phyloP scores from a whole-genome alignment of 2,888 invertebrate species.

The Ennomos fuscantarius region DNA sequence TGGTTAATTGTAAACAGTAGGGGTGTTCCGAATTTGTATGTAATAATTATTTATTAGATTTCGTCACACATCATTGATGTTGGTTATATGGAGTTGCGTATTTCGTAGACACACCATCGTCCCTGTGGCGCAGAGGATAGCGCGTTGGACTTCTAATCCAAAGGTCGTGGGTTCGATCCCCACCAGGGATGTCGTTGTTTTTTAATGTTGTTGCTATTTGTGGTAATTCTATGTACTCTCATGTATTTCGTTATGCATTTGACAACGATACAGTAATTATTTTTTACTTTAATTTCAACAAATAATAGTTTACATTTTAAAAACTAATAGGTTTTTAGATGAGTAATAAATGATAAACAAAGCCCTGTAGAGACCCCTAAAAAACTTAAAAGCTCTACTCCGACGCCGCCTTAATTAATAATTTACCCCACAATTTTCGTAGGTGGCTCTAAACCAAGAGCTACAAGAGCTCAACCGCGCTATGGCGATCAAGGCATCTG shows the following conservation, averaged over 20 bases:
- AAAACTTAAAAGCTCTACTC: no score
- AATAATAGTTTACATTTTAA: no score
- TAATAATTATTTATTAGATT: conserved; percentile 1
- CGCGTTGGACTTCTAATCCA: conserved; percentile 93
- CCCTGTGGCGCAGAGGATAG: conserved; percentile 92
- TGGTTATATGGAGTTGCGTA: conserved; percentile 4
- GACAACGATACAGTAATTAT: no score
- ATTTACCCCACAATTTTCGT: conserved; percentile 26
- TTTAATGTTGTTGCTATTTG: no score
- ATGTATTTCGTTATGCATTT: no score
- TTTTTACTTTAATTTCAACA: no score
- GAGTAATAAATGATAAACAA: no score
- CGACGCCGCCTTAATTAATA: background rate
- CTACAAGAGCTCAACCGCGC: conserved; percentile 89
- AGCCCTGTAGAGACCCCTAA: no score
- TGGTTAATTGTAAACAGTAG: no score
- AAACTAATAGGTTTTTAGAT: no score
- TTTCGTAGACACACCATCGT: conserved; percentile 52
- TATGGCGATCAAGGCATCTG: conserved; percentile 86
- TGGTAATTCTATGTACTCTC: no score
- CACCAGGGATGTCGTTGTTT: conserved; percentile 77
- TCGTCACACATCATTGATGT: conserved; percentile 15
- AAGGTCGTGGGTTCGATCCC: conserved; percentile 92
- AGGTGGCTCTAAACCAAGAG: conserved; percentile 87
- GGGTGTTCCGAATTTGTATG: background rate